Evolutionary conservation across 2,797 vertebrate species (phyloP).

Genomic region (Nannoperca obscura): DNA sequence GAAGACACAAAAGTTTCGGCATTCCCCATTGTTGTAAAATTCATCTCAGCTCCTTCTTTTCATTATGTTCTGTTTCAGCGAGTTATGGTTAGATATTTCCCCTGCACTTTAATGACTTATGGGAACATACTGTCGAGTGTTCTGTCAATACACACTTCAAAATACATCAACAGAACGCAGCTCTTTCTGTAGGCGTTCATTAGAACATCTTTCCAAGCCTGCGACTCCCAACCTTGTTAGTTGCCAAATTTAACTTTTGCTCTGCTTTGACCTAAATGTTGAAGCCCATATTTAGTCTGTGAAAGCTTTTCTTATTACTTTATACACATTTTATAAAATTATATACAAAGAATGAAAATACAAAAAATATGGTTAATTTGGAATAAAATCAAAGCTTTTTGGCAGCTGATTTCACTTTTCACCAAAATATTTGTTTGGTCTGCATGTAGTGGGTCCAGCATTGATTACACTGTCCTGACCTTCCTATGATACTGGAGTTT

Average conservation of each 20-base stretch:
- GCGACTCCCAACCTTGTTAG: constrained; percentile 35
- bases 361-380: not conserved
- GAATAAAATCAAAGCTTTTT: not conserved
- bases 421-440: constrained; percentile 40
- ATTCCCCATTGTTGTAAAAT: not conserved
- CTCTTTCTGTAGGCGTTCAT: constrained; percentile 32
- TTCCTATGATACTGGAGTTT: constrained; percentile 2
- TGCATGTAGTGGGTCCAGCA: not conserved
- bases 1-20: not conserved
- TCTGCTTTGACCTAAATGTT: constrained; percentile 36
- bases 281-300: constrained; percentile 8
- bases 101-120: constrained; percentile 37
- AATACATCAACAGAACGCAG: not conserved
- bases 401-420: not conserved
- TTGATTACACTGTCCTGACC: constrained; percentile 11
- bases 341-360: not conserved
- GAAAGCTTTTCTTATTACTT: not conserved
- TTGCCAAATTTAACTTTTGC: constrained; percentile 41
- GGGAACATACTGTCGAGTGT: constrained; percentile 21
- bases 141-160: constrained; percentile 39
- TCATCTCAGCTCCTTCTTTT: constrained; percentile 1
- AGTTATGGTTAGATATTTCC: constrained; percentile 2
- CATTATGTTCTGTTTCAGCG: constrained; percentile 12
- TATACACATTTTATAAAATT: too few species aligned
- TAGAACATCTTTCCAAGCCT: constrained; percentile 2